Evolutionary conservation across 2,797 vertebrate species (phyloP).

Genomic region (Microctenopoma steveboyesi): DNA sequence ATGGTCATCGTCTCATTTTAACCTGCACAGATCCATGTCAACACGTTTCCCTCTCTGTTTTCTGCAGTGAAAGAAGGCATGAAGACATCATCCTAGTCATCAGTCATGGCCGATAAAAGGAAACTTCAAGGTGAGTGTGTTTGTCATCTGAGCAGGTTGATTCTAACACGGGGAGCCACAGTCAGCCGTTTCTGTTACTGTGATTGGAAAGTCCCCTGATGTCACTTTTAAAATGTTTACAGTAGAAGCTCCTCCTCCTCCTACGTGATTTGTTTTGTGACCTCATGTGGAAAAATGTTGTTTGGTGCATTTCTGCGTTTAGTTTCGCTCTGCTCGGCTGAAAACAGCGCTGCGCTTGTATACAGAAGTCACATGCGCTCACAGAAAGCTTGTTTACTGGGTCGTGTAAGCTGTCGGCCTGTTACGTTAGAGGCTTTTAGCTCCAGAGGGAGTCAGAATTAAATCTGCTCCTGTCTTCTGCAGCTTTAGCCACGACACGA

Average conservation of each 20-base stretch:
- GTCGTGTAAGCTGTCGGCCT: constrained; percentile 17
- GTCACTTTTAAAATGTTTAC: not conserved
- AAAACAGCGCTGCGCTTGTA: not conserved
- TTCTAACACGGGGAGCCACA: not conserved
- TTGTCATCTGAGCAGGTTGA: constrained; percentile 1
- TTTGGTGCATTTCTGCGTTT: not conserved
- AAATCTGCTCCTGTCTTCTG: constrained; percentile 19
- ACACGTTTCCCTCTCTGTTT: constrained; percentile 19
- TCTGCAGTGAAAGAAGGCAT: constrained; percentile 88
- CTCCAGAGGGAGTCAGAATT: constrained; percentile 8
- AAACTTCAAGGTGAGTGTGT: constrained; percentile 91
- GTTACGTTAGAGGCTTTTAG: constrained; percentile 25
- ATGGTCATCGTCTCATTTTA: too few relatives aligned
- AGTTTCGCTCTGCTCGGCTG: not conserved
- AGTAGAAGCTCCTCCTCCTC: not conserved
- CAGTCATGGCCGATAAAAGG: constrained; percentile 97
- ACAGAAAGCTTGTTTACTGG: constrained; percentile 26
- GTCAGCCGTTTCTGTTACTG: not conserved
- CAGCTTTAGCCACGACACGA: not conserved
- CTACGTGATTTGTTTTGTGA: not conserved
- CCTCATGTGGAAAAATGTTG: not conserved
- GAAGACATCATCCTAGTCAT: constrained; percentile 90
- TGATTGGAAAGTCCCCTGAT: constrained; percentile 6
- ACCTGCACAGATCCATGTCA: too few relatives aligned
- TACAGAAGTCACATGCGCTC: constrained; percentile 41